Conservation (phyloP, 2,797 vertebrate species). For the Muraenolepis orangiensis region DNA sequence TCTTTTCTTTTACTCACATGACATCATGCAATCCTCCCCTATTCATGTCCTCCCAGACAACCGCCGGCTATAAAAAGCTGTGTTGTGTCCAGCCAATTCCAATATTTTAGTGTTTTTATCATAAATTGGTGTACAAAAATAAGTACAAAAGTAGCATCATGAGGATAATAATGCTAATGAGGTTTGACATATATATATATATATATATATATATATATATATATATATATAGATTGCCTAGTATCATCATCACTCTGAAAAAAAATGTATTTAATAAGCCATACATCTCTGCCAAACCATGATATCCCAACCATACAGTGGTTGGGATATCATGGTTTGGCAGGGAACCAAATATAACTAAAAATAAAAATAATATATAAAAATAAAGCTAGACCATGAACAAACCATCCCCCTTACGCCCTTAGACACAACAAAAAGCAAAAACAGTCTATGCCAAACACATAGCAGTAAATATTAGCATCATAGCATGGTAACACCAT, state of each 20-base stretch:
- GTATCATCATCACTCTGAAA: not conserved
- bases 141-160: not conserved
- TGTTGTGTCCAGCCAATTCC: not conserved
- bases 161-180: not conserved
- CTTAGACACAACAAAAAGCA: not conserved
- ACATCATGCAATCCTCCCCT: not conserved
- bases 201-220: too few relatives aligned
- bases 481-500: not conserved
- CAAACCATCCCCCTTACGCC: too few relatives aligned
- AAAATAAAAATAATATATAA: too few relatives aligned
- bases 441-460: not conserved
- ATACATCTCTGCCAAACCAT: not conserved
- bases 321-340: not conserved
- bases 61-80: not conserved
- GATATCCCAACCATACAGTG: not conserved
- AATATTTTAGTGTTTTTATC: not conserved
- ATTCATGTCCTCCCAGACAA: not conserved
- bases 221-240: not conserved
- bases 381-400: too few relatives aligned
- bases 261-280: not conserved
- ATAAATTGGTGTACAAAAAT: not conserved
- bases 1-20: not conserved
- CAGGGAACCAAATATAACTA: too few relatives aligned
- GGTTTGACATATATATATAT: not conserved
- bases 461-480: not conserved